These are phyloP conservation scores for Lasaia peninsularis DNA, from an alignment of 1,140 invertebrate species.

Conservation along the genomic window DNA sequence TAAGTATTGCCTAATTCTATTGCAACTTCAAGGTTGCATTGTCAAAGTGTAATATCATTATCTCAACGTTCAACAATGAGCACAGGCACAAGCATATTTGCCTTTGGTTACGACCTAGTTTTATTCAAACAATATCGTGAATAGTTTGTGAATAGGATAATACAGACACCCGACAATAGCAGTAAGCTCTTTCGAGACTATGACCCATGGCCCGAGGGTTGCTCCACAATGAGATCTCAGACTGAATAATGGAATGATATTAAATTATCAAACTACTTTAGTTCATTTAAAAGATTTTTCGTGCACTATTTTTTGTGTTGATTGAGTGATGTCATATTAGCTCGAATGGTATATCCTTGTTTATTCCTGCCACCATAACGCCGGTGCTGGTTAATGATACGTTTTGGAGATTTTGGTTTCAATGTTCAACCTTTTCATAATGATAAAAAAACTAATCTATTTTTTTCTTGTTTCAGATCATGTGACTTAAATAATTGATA, in stretches of 20 bases:
- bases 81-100: background rate
- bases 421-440: no score
- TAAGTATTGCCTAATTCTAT: constrained; percentile 7
- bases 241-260: constrained; percentile 37
- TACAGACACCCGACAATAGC: constrained; percentile 50
- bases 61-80: constrained; percentile 14
- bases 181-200: constrained; percentile 45
- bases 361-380: no score
- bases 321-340: no score
- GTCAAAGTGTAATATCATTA: constrained; percentile 17
- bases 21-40: constrained; percentile 1
- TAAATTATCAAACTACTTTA: constrained; percentile 23
- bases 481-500: constrained; percentile 50
- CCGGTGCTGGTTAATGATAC: no score
- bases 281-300: background rate
- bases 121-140: constrained; percentile 24
- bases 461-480: constrained; percentile 65
- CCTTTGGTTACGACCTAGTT: constrained; percentile 19
- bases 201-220: constrained; percentile 33
- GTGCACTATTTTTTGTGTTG: no score
- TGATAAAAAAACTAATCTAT: background rate
- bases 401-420: no score
- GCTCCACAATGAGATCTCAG: constrained; percentile 43
- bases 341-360: no score
- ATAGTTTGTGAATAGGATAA: constrained; percentile 39